phyloP scores from a whole-genome alignment of 53 echinoderm and acorn worm species.

The Pentamera pediparva region DNA sequence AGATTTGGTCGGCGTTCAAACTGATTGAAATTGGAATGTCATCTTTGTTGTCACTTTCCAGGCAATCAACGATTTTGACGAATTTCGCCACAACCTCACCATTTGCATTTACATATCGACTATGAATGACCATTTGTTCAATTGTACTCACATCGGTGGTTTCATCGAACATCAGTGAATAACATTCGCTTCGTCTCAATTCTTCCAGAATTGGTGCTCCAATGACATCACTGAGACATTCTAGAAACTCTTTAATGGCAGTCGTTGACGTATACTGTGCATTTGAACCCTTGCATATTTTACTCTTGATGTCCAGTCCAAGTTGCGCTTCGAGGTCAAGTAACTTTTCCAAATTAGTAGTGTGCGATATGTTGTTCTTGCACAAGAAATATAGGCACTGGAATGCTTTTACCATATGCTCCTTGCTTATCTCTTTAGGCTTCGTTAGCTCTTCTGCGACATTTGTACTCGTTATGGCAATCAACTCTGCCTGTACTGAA shows the following conservation, averaged over 20 bases:
- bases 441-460: not conserved
- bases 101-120: not conserved
- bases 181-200: not conserved
- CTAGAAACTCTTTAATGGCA: constrained; percentile 15
- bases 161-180: constrained; percentile 24
- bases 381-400: constrained; percentile 22
- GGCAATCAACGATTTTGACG: constrained; percentile 20
- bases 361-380: constrained; percentile 31
- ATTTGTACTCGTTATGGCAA: not conserved
- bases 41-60: not conserved
- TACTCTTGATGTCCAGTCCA: constrained; percentile 1
- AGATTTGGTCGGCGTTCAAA: constrained; percentile 22
- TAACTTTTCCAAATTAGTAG: constrained; percentile 20
- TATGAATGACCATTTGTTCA: constrained; percentile 14
- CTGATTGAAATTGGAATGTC: not conserved
- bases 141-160: not conserved
- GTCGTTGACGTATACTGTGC: constrained; percentile 2
- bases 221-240: constrained; percentile 17
- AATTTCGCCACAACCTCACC: not conserved
- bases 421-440: not conserved
- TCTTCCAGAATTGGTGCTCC: constrained; percentile 1
- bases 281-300: not conserved
- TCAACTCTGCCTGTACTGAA: not conserved
- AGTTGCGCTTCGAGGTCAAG: not conserved
- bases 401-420: constrained; percentile 14